Base-by-base conservation (phyloP, 2,113 vertebrate genomes). In the Cebidichthys violaceus region DNA sequence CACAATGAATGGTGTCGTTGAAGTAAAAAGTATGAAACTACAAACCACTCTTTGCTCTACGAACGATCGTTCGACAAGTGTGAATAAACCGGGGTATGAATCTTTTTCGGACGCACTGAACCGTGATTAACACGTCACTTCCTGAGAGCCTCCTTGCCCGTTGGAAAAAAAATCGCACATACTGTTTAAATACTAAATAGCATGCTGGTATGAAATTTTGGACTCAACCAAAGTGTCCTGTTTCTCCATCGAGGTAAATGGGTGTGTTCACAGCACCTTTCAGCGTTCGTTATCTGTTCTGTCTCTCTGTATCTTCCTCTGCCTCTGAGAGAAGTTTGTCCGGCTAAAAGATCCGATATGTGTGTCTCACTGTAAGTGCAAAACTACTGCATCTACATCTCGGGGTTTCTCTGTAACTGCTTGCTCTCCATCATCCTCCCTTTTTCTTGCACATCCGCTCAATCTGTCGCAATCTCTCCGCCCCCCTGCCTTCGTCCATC, bases 401-500 rank as follows among this genome's bases (percentile, higher is more conserved):
- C 14, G 27, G 2, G 13, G 31, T 14, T 27, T n/a, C 6, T 52
- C 29, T 29, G 20, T 35, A 62, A 37, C 54, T 65, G 33, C 4
- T 17, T 29, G 54, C 55, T 66, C 69, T 59, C 52, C 75, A 69
- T 78, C 80, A 65, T 60, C 83, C 73, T 61, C 29, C 10, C 27
- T 18, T 59, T 18, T 52, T 70, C 60, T 62, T 59, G 54, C 6
- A 11, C 52, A 54, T 72, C 65, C 82, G 54, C 62, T 88, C 43
- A 43, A 43, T 80, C 84, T 70, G 77, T 83, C 68, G n/a, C 78
- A 59, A 4, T 45, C 77, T 75, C 79, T 75, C 77, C 77, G 75
- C 76, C 76, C 50, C 59, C 77, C 76, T 27, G 54, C 54, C 67
- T 29, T 20, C 1, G 33, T 79, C 89, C 86, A 79, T 86, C 88